These are phyloP conservation scores for Zosterops lateralis DNA, from an alignment of 2,113 vertebrate species.

Conservation along the genomic window DNA sequence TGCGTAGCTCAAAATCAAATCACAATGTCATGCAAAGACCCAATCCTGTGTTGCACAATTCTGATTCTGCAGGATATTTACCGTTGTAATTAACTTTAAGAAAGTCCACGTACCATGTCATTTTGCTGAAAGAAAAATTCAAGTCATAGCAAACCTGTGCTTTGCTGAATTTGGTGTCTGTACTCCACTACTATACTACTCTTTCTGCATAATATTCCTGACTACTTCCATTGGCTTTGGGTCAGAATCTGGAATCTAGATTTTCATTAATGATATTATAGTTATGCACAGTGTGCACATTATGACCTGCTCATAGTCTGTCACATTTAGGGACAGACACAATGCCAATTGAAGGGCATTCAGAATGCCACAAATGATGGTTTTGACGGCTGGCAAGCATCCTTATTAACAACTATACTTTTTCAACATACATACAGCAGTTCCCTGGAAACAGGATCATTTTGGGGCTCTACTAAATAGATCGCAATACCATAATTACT, in stretches of 20 bases:
- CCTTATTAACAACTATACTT: not conserved
- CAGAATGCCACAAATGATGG: not conserved
- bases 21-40: not conserved
- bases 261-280: not conserved
- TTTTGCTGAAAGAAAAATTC: not conserved
- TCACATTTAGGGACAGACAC: not conserved
- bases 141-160: not conserved
- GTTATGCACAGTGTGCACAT: not conserved
- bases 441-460: not conserved
- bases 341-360: not conserved
- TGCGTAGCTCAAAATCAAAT: not conserved
- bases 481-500: not conserved
- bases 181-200: not conserved
- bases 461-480: not conserved
- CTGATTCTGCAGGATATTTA: not conserved
- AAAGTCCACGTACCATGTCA: rapidly evolving
- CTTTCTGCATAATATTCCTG: not conserved
- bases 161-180: not conserved
- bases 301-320: not conserved
- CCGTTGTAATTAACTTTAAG: not conserved
- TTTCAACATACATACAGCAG: not conserved
- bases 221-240: not conserved
- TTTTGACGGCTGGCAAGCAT: not conserved
- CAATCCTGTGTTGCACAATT: too few relatives aligned
- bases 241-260: not conserved